Evolutionary conservation across 2,888 invertebrate genomes (phyloP), one percentile per base, ranked within the genome.

Genomic region (Masnerella sp.): DNA sequence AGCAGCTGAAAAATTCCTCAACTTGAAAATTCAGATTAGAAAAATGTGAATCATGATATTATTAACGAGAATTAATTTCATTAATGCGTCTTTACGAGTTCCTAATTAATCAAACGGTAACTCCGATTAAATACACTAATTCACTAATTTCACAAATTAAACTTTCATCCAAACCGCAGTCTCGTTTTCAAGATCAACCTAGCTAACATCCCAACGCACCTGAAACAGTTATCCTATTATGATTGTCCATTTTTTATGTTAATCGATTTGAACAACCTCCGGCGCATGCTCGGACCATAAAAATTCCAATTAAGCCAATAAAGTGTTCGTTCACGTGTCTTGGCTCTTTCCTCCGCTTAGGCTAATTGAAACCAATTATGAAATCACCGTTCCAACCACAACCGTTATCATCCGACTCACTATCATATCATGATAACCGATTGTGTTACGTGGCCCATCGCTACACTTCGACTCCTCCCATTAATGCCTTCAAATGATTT

Each of bases 351-450:
- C 22, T 12, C n/a, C 12, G 12, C 42, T 42, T 28, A 34, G 52
- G 34, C 56, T 70, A 70, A 70, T 70, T 70, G 62, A 70, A 64
- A 51, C 14, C 62, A 70, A 70, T 70, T 70, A 70, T 43, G 30
- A 49, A 70, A 51, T 70, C 58, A 58, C 49, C 38, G 43, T 70
- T 62, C 43, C 32, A 49, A 30, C n/a, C 36, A 25, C 36, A 51
- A 70, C 62, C 56, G 62, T 70, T 58, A 64, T 17, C 17, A 12
- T 14, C 15, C 36, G 25, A 52, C 28, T 52, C 45, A 38, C 30
- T 22, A 59, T 61, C 32, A 40, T 4, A 56, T 42, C 49, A 49
- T 54, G 42, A 56, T 69, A 62, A 69, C 40, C 30, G 11, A 47
- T 11, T 34, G 58, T 32, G 51, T 59, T 30, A 38, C 51, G 43